Conservation (phyloP, 1,140 invertebrate species). For the Bacillus rossius region DNA sequence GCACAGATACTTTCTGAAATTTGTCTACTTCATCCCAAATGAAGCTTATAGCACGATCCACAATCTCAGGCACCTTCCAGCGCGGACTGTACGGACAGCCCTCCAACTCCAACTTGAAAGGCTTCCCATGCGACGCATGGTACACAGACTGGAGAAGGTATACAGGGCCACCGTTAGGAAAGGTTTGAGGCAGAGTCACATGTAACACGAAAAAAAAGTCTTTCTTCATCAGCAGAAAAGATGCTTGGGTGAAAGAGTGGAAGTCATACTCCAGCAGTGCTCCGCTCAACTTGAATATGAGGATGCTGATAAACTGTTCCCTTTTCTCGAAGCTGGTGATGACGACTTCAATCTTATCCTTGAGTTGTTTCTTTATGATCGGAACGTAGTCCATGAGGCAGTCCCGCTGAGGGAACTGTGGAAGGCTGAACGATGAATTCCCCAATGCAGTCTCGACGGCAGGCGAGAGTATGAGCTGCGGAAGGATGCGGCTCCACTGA, state of each 20-base stretch:
- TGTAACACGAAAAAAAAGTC: conserved; percentile 32
- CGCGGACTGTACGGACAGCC: conserved; percentile 23
- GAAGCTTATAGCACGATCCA: conserved; percentile 5
- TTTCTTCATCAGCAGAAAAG: conserved; percentile 30
- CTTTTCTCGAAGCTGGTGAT: conserved; percentile 29
- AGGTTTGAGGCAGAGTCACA: conserved; percentile 28
- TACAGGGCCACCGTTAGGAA: conserved; percentile 32
- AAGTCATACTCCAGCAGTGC: conserved; percentile 37
- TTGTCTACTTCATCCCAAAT: conserved; percentile 6
- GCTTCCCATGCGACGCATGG: conserved; percentile 25
- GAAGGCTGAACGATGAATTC: conserved; percentile 26
- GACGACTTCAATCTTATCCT: conserved; percentile 36
- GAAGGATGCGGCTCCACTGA: conserved; percentile 29
- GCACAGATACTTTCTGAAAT: conserved; percentile 13
- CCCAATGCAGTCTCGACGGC: conserved; percentile 32
- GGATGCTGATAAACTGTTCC: conserved; percentile 29
- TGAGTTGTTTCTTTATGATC: conserved; percentile 46
- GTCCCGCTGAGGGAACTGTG: conserved; percentile 31
- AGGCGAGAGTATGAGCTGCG: conserved; percentile 37
- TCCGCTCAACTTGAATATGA: conserved; percentile 26
- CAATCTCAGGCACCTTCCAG: conserved; percentile 9
- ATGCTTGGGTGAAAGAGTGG: conserved; percentile 28
- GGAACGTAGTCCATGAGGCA: conserved; percentile 50
- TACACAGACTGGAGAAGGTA: conserved; percentile 31
- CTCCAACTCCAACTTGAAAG: conserved; percentile 19